Evolutionary conservation across 92 coral and sea anemone species (phyloP), one percentile per base, ranked within the genome.

Genomic region (Heteractis magnifica): DNA sequence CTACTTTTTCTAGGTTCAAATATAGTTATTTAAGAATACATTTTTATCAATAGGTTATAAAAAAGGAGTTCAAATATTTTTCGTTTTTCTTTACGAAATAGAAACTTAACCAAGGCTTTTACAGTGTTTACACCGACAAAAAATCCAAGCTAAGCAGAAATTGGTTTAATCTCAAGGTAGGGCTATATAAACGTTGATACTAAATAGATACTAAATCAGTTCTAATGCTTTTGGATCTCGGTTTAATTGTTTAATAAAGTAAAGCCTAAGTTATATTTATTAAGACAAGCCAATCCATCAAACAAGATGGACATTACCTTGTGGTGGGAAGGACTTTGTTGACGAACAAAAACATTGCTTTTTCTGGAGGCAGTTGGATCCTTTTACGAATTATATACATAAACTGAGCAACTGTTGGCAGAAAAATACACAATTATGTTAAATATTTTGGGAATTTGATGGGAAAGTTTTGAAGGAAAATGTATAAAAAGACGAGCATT

Each of bases 331-430:
- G 91, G 75, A 97, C 98, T 92, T 97, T 97, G 89, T 94, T 97
- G 90, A 97, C 99, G 91, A 97, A 97, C 56, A 97, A 84, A 75
- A 97, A 97, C 99, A 97, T 97, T 6, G 99, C 99, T 73, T 97
- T 97, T 72, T 97, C 99, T 51, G 99, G 99, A 72, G 99, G 98
- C 20, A 97, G 93, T 82, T 97, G 99, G 68, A 97, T 97, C 83
- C 99, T 91, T 87, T 97, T 97, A 77, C 99, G 91, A 88, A 97
- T 97, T 77, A 97, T 97, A 80, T 97, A 97, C 99, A 97, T 97
- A 85, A 97, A 97, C 83, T 97, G 99, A 51, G 99, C 99, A 77
- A 97, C 99, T 97, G 81, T 5, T 76, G 86, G 74, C 51, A 65
- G 70, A 60, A 50, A 49, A 75, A 68, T 51, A 85, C 6, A 13